A percentile compares a stretch with the other conserved stretches of the same genome.
Evolutionary conservation across 2,113 vertebrate species (phyloP).

Genomic region (Rana temporaria): DNA sequence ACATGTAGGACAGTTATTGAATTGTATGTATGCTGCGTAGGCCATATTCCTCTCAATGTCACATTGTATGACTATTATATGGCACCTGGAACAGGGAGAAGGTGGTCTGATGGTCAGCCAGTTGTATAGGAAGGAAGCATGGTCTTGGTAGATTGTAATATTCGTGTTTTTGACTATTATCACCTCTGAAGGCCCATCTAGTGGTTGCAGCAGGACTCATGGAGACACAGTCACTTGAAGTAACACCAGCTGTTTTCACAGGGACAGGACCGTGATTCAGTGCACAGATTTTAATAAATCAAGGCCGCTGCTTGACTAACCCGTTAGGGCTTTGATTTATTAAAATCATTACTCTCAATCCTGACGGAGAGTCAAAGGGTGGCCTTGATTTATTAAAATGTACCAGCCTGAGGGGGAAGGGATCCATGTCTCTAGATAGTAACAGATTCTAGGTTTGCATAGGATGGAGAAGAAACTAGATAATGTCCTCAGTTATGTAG

Average conservation of each 20-base stretch:
- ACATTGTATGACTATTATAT: no score
- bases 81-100: no score
- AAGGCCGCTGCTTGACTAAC: conserved; percentile 46
- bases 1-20: no score
- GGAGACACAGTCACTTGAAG: conserved; percentile 18
- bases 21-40: no score
- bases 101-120: no score
- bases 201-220: background rate
- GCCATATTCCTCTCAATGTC: no score
- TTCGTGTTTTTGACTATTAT: background rate
- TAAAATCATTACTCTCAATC: conserved; percentile 56
- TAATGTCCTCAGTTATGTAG: background rate
- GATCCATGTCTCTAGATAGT: conserved; percentile 25
- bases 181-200: background rate
- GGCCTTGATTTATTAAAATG: conserved; percentile 57
- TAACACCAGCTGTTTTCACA: conserved; percentile 20
- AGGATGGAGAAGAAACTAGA: background rate
- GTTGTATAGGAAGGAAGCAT: no score
- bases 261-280: conserved; percentile 21
- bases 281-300: conserved; percentile 53
- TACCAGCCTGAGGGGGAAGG: conserved; percentile 47
- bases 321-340: conserved; percentile 55
- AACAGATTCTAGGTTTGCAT: conserved; percentile 5
- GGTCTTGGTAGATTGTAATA: no score
- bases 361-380: conserved; percentile 50